Evolutionary conservation across 2,888 invertebrate species (phyloP), one percentile per base, ranked within the genome.

Genomic region (Aspidapion aeneum): DNA sequence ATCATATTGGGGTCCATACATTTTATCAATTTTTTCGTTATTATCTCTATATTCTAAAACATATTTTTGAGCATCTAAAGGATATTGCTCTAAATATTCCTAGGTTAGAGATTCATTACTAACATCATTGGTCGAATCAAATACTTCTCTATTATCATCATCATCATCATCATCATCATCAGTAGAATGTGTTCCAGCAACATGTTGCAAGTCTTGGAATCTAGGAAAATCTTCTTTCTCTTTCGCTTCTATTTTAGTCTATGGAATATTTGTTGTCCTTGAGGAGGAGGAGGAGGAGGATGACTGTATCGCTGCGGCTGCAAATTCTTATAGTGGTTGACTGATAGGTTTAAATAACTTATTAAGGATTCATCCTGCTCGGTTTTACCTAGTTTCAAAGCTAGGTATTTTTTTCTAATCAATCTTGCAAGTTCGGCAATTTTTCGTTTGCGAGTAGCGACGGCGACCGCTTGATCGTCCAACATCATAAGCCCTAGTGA

Each of bases 51-150:
- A 35, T 20, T 58, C 35, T 58, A 35, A 17, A 35, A 18, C 17
- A 35, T 35, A 58, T 16, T 58, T 18, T 35, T 21, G 19, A 58
- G 49, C 58, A 3, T 5, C 35, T 35, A 5, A 5, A 3, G 58
- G 58, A 7, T 58, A 58, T 17, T 58, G 58, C 3, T 35, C 18
- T 58, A 58, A 18, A 58, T 58, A 58, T 20, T 56, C 56, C 5
- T 56, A 2, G 12, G 21, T 20, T 3, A 52, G 3, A 5, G 5
- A 3, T 9, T 52, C 56, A 56, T 19, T 3, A 18, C 5, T 18
- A 18, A 9, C 9, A 20, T 56, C 21, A 18, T 21, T 19, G 54
- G n/a, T 12, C 7, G 17, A 12, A 18, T 19, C 12, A 20, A 16
- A n/a, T 19, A 16, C 5, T 18, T 20, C 19, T 9, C 21, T 20